A percentile compares a stretch with the other conserved stretches of the same genome.
These are phyloP conservation scores for Geopemphigus sp. DNA, from an alignment of 1,140 invertebrate genomes.

Conservation along the genomic window DNA sequence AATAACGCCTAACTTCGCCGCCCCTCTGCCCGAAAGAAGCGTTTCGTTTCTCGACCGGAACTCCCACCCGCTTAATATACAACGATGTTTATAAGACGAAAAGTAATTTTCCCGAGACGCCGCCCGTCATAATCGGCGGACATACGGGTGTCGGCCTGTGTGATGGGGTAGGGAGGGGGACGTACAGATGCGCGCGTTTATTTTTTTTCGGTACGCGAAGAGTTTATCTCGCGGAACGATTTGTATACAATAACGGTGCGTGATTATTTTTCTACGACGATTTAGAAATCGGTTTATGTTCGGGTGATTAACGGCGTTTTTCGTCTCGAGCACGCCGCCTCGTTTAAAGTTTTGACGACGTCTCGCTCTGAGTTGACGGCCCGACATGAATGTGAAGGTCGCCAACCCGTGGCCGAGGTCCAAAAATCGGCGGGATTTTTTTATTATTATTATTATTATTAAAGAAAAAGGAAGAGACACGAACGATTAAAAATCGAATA, in stretches of 20 bases:
- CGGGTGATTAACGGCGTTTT: not conserved
- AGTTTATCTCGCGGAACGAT: not conserved
- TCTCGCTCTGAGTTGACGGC: no score
- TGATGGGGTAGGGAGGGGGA: no score
- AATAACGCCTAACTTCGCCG: no score
- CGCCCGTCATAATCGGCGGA: not conserved
- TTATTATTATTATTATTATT: no score
- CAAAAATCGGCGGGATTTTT: no score
- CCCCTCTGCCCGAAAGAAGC: not conserved
- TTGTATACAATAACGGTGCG: constrained; percentile 28
- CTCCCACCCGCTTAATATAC: not conserved
- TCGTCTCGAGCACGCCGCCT: not conserved
- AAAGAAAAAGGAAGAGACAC: no score
- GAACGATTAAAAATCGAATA: no score
- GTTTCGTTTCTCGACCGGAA: not conserved
- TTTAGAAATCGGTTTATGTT: not conserved
- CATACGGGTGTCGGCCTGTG: no score
- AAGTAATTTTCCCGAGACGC: not conserved
- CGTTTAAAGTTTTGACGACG: not conserved
- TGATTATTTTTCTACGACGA: constrained; percentile 25
- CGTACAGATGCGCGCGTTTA: no score
- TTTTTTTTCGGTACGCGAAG: no score
- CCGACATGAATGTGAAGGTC: no score
- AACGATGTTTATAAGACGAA: constrained; percentile 1
- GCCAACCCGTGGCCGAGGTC: no score